Evolutionary conservation across 2,888 invertebrate genomes (phyloP).

Genomic region (Belgica antarctica): DNA sequence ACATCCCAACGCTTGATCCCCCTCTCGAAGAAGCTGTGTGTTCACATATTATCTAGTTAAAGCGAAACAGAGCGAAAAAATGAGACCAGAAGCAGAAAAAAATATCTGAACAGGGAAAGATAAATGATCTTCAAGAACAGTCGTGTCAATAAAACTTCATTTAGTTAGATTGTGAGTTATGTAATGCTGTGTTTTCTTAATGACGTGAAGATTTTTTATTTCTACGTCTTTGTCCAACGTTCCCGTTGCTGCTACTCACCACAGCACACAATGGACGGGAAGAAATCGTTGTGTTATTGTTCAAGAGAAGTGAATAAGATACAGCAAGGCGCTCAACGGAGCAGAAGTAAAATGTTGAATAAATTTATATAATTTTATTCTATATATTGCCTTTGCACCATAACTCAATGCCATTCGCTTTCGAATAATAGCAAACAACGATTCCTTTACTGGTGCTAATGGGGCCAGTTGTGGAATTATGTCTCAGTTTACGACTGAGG

Average conservation of each 20-base stretch:
- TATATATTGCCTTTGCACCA: background rate
- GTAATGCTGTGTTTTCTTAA: constrained; percentile 33
- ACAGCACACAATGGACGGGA: background rate
- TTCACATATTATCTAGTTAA: constrained; percentile 1
- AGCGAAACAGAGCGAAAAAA: constrained; percentile 12
- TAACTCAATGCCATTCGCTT: background rate
- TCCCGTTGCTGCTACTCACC: background rate
- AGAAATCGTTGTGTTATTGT: background rate
- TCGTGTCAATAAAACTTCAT: constrained; percentile 42
- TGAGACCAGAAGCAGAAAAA: background rate
- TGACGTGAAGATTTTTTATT: constrained; percentile 38
- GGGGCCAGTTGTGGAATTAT: too few species aligned
- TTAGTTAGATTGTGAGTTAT: constrained; percentile 40
- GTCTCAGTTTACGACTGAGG: too few species aligned
- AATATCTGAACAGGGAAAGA: constrained; percentile 26
- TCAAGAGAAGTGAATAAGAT: background rate
- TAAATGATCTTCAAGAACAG: constrained; percentile 32
- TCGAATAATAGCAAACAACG: too few species aligned
- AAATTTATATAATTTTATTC: background rate
- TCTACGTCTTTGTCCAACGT: background rate
- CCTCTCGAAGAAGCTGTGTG: too few species aligned
- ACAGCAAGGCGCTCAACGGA: background rate
- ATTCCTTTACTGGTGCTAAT: too few species aligned
- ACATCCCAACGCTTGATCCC: too few species aligned
- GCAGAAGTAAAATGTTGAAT: constrained; percentile 17